Base-by-base conservation (phyloP, 2,888 invertebrate species). In the Druceiella hillmani region DNA sequence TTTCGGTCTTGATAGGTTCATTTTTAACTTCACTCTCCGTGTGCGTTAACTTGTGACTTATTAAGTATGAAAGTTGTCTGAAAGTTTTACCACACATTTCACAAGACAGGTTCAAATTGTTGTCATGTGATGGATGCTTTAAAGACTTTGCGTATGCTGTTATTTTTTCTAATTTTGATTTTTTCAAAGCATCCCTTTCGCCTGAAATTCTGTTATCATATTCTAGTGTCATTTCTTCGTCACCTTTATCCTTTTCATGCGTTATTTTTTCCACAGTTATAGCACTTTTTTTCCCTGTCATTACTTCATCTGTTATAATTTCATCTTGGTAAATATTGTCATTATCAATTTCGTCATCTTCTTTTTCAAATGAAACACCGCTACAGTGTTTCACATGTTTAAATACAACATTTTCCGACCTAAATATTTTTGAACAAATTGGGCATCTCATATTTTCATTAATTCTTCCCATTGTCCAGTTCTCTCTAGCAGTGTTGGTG, bases 381-480 rank as follows among this genome's bases (percentile, higher is more conserved):
- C 66, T 66, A 41, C 72, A 72, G 52, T 72, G 72, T 51, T 72
- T 72, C 0, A 72, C 72, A 42, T 72, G 72, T 57, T 72, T 72
- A 41, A 69, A 68, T 26, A 72, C 67, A 15, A 72, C 71, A 43
- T 71, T 71, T 53, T 71, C 69, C 14, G 70, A 67, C 43, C 72
- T 58, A 49, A 72, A 72, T 12, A 70, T 51, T 54, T 72, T 72
- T 43, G 60, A 61, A 43, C 72, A 72, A 43, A 72, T 71, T 6
- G 72, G 72, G 43, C 72, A 72, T 12, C 70, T 61, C 27, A 72
- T 70, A 43, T 70, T 68, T 50, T 71, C 70, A 50, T 71, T 68
- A 28, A 71, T 71, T 58, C 69, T 71, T n/a, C 71, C 71, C 68
- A 69, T 68, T 2, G 69, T 69, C 70, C 69, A 70, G 51, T 69